Percentiles rank a stretch among this genome's conserved stretches.
Evolutionary conservation across 1,140 invertebrate genomes (phyloP).

Genomic region (Leptestheria dahalacensis): DNA sequence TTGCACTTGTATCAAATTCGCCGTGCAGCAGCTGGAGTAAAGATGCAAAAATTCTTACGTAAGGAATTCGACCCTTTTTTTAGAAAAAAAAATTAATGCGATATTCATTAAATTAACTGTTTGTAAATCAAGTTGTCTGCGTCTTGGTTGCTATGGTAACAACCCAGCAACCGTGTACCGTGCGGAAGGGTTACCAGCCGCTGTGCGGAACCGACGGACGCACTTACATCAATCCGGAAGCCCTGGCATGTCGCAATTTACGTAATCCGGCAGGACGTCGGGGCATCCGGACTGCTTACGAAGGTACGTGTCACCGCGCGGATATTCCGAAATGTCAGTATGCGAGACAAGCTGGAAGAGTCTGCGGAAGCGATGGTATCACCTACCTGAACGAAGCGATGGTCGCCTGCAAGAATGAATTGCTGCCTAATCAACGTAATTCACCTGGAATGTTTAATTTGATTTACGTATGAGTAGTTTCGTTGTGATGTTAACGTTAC

Average conservation of each 20-base stretch:
- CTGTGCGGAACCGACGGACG: neutral
- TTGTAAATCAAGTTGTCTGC: no score
- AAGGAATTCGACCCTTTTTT: no score
- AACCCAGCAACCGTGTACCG: neutral
- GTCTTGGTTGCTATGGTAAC: neutral
- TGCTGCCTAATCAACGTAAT: constrained; percentile 2
- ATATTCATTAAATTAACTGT: no score
- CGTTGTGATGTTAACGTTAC: no score
- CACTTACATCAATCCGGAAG: neutral
- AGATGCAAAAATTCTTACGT: no score
- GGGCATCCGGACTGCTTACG: constrained; percentile 1
- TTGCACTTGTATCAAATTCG: no score
- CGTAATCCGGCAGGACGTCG: neutral
- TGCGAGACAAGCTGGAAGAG: neutral
- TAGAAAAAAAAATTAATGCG: no score
- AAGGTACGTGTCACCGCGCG: neutral
- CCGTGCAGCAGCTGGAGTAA: no score
- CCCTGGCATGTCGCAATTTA: neutral
- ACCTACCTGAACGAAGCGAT: constrained; percentile 6
- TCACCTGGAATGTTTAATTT: no score
- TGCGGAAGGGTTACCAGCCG: neutral
- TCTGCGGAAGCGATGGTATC: constrained; percentile 2
- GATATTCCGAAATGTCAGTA: neutral
- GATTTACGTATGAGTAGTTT: no score
- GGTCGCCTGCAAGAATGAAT: constrained; percentile 4